A percentile compares a stretch with the other conserved stretches of the same genome.
These are phyloP conservation scores for Knipowitschia caucasica DNA, from an alignment of 2,797 vertebrate genomes.

Conservation along the genomic window DNA sequence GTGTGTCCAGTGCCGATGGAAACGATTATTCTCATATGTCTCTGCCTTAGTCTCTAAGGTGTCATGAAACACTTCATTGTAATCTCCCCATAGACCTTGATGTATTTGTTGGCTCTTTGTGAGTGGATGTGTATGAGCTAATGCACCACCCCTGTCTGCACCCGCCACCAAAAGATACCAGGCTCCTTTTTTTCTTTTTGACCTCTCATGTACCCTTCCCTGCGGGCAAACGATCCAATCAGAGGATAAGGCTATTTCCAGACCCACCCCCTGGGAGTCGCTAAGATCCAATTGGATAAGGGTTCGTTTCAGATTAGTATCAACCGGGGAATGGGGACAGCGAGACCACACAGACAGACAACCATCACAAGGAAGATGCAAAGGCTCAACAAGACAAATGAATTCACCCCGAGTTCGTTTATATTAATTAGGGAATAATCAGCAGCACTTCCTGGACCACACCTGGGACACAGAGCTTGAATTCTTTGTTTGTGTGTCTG, in stretches of 20 bases:
- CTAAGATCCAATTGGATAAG: constrained; percentile 68
- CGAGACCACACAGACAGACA: constrained; percentile 37
- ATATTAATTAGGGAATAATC: constrained; percentile 24
- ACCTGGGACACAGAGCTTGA: constrained; percentile 6
- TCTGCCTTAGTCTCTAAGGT: constrained; percentile 31
- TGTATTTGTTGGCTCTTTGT: constrained; percentile 35
- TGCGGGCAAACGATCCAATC: constrained; percentile 68
- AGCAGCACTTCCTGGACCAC: constrained; percentile 2
- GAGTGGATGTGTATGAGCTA: constrained; percentile 23
- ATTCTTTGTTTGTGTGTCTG: constrained; percentile 22
- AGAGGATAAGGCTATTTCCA: constrained; percentile 71
- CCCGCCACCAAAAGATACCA: constrained; percentile 47
- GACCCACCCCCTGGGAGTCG: constrained; percentile 60
- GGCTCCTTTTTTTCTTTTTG: constrained; percentile 51
- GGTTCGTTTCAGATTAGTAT: constrained; percentile 69
- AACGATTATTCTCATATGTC: constrained; percentile 21
- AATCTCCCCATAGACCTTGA: constrained; percentile 44
- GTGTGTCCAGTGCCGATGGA: constrained; percentile 15
- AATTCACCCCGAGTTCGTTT: constrained; percentile 8
- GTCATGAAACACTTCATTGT: constrained; percentile 46
- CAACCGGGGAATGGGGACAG: constrained; percentile 53
- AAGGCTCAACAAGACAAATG: constrained; percentile 10
- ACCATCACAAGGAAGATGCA: constrained; percentile 30
- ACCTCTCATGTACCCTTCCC: constrained; percentile 69
- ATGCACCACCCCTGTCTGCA: constrained; percentile 35